Base-by-base conservation (phyloP, 2,888 invertebrate species). In the Tinea trinotella region DNA sequence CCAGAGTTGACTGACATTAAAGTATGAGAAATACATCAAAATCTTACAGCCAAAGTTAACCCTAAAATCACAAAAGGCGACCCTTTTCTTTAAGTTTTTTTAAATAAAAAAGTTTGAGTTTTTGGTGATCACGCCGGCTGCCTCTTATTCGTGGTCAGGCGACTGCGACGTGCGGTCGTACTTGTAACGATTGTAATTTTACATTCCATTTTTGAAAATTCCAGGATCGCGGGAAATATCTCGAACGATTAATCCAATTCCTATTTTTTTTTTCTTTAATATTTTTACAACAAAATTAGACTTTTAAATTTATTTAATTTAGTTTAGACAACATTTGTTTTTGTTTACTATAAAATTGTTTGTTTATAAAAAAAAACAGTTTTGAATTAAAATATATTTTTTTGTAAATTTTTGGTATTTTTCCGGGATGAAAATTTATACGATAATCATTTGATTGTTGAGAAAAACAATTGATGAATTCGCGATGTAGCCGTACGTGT, bases 391-490 rank as follows among this genome's bases (percentile, higher is more conserved):
- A 40, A 15, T 30, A 30, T 7, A 2, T 30, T 35, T 13, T n/a
- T n/a, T n/a, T n/a, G n/a, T n/a, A n/a, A n/a, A n/a, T n/a, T n/a
- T n/a, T n/a, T n/a, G n/a, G n/a, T n/a, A 71, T 71, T 68, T 68
- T 68, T 70, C 67, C 67, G 73, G 71, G 71, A 72, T 68, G 69
- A 67, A 46, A 46, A 68, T 67, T 65, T 67, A 64, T 65, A 62
- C 59, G 64, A 73, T 76, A 77, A 72, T 74, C 74, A 76, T 76
- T 76, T 78, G 76, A 68, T 68, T 69, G 74, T 69, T 75, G 22
- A 20, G 46, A 77, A 76, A 80, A 82, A 83, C 76, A 80, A 79
- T 79, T 77, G 79, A 70, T 79, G 77, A 80, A 74, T 83, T 83
- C 71, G 80, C 80, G 77, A 73, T 70, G 76, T 74, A 74, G 76